These are phyloP conservation scores for Zoroaster sp. DNA, from an alignment of 53 echinoderm and acorn worm species.

Conservation along the genomic window DNA sequence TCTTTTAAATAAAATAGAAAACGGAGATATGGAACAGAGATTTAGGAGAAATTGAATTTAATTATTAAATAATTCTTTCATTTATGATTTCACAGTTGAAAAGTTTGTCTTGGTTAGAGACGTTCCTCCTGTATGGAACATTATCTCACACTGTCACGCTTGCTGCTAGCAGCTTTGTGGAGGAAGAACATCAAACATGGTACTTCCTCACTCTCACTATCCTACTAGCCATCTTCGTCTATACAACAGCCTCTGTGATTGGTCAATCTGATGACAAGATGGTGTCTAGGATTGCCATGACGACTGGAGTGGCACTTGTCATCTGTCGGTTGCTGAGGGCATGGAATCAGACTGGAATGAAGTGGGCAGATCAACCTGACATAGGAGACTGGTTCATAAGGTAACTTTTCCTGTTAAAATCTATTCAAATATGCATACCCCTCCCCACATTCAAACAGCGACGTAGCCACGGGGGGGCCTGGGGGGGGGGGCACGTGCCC, in stretches of 20 bases:
- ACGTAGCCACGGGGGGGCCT: too few relatives aligned
- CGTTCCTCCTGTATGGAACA: conserved; percentile 61
- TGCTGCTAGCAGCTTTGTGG: conserved; percentile 94
- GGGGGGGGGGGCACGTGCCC: too few relatives aligned
- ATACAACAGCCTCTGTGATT: neutral
- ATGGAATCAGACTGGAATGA: conserved; percentile 98
- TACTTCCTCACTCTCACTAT: conserved; percentile 86
- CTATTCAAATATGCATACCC: neutral
- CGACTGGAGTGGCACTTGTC: conserved; percentile 8
- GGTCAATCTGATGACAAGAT: conserved; percentile 16
- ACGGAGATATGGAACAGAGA: too few relatives aligned
- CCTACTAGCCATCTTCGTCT: neutral
- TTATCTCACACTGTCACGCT: conserved; percentile 77
- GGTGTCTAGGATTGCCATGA: neutral
- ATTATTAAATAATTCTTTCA: neutral
- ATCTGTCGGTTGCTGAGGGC: conserved; percentile 74
- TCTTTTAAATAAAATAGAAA: neutral
- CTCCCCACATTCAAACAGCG: neutral
- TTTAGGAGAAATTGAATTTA: too few relatives aligned
- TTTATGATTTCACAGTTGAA: neutral
- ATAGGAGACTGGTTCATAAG: conserved; percentile 97
- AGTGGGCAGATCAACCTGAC: conserved; percentile 84
- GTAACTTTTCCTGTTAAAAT: conserved; percentile 36
- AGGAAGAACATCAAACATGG: conserved; percentile 99
- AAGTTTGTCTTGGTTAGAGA: conserved; percentile 38